Percentiles rank a stretch among this genome's conserved stretches.
phyloP scores from a whole-genome alignment of 2,113 vertebrate genomes.

The Lepisosteus osseus region DNA sequence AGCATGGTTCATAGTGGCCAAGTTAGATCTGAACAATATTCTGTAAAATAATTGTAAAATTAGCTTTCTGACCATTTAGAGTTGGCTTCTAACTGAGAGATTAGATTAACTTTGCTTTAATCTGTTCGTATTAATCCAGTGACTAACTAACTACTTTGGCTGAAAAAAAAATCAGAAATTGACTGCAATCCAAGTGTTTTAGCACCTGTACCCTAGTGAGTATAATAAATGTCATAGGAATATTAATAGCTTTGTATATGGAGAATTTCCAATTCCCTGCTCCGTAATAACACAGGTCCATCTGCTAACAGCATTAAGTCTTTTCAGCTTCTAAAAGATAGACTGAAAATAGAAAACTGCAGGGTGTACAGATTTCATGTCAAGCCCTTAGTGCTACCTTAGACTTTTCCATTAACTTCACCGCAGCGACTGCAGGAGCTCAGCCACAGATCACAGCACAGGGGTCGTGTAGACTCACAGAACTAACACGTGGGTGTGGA shows the following conservation, averaged over 20 bases:
- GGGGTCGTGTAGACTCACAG: neutral
- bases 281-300: slow-evolving; percentile 80
- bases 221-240: slow-evolving; percentile 88
- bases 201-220: slow-evolving; percentile 91
- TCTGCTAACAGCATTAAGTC: slow-evolving; percentile 87
- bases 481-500: no score
- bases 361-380: slow-evolving; percentile 35
- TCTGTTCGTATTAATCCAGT: slow-evolving; percentile 63
- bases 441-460: slow-evolving; percentile 36
- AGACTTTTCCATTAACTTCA: slow-evolving; percentile 55
- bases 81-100: neutral
- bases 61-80: neutral
- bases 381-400: slow-evolving; percentile 45
- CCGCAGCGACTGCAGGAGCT: slow-evolving; percentile 45
- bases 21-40: no score
- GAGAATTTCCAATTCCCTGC: slow-evolving; percentile 88
- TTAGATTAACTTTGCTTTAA: slow-evolving; percentile 10
- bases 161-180: slow-evolving; percentile 25
- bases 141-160: slow-evolving; percentile 45
- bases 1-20: no score
- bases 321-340: slow-evolving; percentile 42
- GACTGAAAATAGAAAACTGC: slow-evolving; percentile 71
- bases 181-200: slow-evolving; percentile 81
- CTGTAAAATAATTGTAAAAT: no score
- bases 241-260: slow-evolving; percentile 91